Percentiles rank a stretch among this genome's conserved stretches.
Evolutionary conservation across 2,888 invertebrate species (phyloP).

Genomic region (Stratiomys singularior): DNA sequence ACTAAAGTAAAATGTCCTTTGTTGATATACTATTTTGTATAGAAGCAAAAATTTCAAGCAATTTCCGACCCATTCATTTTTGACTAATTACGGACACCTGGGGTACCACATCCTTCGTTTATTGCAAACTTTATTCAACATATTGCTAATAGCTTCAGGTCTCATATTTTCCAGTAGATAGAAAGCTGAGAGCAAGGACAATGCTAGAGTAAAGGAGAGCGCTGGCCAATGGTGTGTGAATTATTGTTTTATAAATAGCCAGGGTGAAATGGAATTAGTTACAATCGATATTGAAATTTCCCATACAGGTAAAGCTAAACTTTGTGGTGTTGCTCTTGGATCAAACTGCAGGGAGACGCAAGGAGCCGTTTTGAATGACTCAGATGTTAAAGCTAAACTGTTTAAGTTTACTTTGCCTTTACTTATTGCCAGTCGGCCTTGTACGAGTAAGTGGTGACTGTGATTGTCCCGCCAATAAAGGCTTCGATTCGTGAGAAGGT

Average conservation of each 20-base stretch:
- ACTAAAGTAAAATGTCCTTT: too few species aligned
- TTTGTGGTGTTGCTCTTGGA: too few species aligned
- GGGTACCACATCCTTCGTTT: neutral
- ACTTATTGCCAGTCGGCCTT: too few species aligned
- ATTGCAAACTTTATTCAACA: neutral
- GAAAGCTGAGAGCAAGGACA: neutral
- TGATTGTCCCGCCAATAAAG: too few species aligned
- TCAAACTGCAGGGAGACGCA: neutral
- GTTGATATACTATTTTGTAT: too few species aligned
- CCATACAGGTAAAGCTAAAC: neutral
- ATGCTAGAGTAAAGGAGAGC: neutral
- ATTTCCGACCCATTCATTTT: neutral
- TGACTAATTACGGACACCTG: neutral
- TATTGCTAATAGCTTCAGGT: neutral
- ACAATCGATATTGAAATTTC: slow-evolving; percentile 35
- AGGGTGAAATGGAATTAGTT: slow-evolving; percentile 17
- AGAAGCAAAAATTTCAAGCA: too few species aligned
- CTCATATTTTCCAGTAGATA: neutral
- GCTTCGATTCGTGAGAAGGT: too few species aligned
- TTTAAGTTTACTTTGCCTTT: neutral
- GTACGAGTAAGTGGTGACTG: too few species aligned
- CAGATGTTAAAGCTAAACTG: neutral
- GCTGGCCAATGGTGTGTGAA: neutral
- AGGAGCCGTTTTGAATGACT: neutral
- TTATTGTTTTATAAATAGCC: slow-evolving; percentile 37